These are phyloP conservation scores for Parnassius mnemosyne DNA, from an alignment of 2,888 invertebrate species.

Conservation along the genomic window DNA sequence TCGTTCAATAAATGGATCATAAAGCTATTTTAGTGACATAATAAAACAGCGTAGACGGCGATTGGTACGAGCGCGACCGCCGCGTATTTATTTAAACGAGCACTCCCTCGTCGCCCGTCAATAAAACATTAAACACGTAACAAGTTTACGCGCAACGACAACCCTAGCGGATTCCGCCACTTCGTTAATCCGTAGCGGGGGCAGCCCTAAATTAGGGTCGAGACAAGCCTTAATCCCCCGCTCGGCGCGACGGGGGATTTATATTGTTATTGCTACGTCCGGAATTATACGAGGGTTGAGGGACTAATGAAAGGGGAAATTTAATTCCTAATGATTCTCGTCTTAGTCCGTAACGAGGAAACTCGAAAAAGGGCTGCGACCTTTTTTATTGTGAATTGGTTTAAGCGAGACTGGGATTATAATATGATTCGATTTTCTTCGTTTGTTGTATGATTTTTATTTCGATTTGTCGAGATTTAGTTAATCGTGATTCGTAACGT, in stretches of 20 bases:
- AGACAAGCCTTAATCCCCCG: conserved; percentile 81
- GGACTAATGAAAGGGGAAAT: conserved; percentile 82
- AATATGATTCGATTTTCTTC: conserved; percentile 48
- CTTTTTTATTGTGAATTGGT: conserved; percentile 75
- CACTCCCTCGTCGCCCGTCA: conserved; percentile 77
- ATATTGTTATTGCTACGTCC: conserved; percentile 81
- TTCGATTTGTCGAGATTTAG: conserved; percentile 36
- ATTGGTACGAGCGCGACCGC: conserved; percentile 43
- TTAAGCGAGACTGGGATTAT: conserved; percentile 63
- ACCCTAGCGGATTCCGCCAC: conserved; percentile 80
- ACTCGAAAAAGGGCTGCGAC: conserved; percentile 78
- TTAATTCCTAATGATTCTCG: conserved; percentile 81
- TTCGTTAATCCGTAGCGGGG: conserved; percentile 80
- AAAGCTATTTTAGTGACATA: conserved; percentile 18
- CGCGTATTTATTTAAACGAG: conserved; percentile 76
- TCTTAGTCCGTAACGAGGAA: conserved; percentile 81
- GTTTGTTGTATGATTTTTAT: conserved; percentile 48
- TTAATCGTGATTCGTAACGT: conserved; percentile 51
- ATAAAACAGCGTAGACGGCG: conserved; percentile 33
- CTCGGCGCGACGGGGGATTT: conserved; percentile 81
- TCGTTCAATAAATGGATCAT: conserved; percentile 26
- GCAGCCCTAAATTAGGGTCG: conserved; percentile 81
- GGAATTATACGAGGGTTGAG: conserved; percentile 81
- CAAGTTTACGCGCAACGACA: conserved; percentile 79
- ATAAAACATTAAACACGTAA: conserved; percentile 81